A percentile compares a stretch with the other conserved stretches of the same genome.
These are phyloP conservation scores for Megathymus violae DNA, from an alignment of 1,140 invertebrate species.

Conservation along the genomic window DNA sequence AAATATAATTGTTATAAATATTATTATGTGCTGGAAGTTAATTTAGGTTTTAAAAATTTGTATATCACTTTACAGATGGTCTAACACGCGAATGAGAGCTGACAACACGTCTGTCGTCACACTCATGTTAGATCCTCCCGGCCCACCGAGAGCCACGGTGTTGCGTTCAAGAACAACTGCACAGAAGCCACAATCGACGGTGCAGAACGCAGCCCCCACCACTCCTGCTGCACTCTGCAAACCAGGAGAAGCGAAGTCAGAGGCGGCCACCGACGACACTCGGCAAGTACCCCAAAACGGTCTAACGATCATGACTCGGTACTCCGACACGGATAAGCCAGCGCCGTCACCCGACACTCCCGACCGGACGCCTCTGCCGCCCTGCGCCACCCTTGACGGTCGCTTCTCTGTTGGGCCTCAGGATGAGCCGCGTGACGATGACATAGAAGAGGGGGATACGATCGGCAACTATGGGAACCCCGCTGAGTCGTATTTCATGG, in stretches of 20 bases:
- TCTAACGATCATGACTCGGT: slow-evolving; percentile 78
- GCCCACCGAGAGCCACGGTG: slow-evolving; percentile 89
- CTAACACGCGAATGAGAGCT: slow-evolving; percentile 91
- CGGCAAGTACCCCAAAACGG: slow-evolving; percentile 58
- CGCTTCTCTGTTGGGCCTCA: slow-evolving; percentile 52
- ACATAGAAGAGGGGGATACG: slow-evolving; percentile 50
- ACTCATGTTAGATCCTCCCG: slow-evolving; percentile 95
- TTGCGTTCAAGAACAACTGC: slow-evolving; percentile 71
- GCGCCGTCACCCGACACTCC: slow-evolving; percentile 39
- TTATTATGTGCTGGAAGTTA: no score
- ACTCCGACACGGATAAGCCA: slow-evolving; percentile 64
- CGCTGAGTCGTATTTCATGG: slow-evolving; percentile 79
- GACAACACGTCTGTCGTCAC: slow-evolving; percentile 98
- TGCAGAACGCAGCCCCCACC: slow-evolving; percentile 36
- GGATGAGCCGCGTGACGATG: slow-evolving; percentile 43
- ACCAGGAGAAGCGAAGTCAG: slow-evolving; percentile 39
- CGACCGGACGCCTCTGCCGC: slow-evolving; percentile 52
- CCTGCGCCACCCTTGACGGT: slow-evolving; percentile 65
- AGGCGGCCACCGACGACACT: slow-evolving; percentile 33
- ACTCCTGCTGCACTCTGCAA: slow-evolving; percentile 31
- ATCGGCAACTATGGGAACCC: slow-evolving; percentile 79
- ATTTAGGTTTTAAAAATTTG: neutral
- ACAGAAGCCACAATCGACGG: slow-evolving; percentile 40
- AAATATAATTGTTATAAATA: no score
- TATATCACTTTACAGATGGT: slow-evolving; percentile 85